Base-by-base conservation (phyloP, 2,888 invertebrate genomes). In the Hyposoter dolosus region DNA sequence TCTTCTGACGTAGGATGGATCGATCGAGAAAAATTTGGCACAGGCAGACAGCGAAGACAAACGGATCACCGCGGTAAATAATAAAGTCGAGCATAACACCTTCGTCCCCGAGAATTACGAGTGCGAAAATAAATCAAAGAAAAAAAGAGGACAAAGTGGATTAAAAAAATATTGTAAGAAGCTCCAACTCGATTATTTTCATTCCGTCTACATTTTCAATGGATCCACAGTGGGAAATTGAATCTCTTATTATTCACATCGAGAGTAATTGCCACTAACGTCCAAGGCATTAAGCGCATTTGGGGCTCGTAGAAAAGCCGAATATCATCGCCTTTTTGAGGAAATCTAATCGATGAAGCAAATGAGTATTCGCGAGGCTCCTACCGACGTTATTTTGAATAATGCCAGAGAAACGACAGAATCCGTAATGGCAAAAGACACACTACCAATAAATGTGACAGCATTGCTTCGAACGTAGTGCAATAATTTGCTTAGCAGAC, bases 11-110 rank as follows among this genome's bases (percentile, higher is more conserved):
- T 50, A 72, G 60, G 32, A 60, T 63, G 19, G 79, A 35, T 45
- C 45, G 71, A 63, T 72, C 28, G 63, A 40, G 74, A 53, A 74
- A 66, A 69, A 71, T 28, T 68, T 79, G 78, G 15, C 28, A 66
- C 53, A 50, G 50, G 1, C 2, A 50, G 50, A 28, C 19, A 17
- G 50, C 35, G 23, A 66, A 66, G 32, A 66, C 17, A 28, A 9
- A n/a, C 23, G 32, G 45, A 53, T 35, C 50, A 6, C 5, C 35
- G 28, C 19, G 17, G 17, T 43, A 23, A 56, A 32, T 43, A 19
- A 75, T 63, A 12, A 6, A 32, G 19, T 32, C 32, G 35, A 32
- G 63, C 23, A 77, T 53, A 15, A 66, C 69, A 17, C 17, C 32
- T n/a, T n/a, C 43, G 40, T 56, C 15, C 40, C 40, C 4, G n/a